A percentile compares a stretch with the other conserved stretches of the same genome.
phyloP scores from a whole-genome alignment of 2,113 vertebrate species.

The Eulemur rufifrons region DNA sequence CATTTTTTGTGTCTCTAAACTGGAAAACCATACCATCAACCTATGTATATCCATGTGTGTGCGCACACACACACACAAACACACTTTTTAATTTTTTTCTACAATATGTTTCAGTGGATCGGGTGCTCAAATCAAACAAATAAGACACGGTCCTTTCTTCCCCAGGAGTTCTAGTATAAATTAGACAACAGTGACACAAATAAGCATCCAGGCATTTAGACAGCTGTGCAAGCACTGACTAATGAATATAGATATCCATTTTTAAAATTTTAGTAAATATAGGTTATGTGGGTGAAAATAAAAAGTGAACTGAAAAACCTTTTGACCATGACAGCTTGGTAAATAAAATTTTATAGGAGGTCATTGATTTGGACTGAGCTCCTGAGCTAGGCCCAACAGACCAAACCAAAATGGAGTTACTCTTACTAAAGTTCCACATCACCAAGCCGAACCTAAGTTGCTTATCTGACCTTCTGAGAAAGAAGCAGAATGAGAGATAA shows the following conservation, averaged over 20 bases:
- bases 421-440: not conserved
- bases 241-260: not conserved
- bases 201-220: not conserved
- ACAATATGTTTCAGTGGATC: not conserved
- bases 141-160: not conserved
- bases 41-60: not conserved
- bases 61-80: not conserved
- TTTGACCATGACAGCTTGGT: not conserved
- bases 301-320: not conserved
- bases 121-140: not conserved
- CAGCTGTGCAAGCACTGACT: not conserved
- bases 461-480: not conserved
- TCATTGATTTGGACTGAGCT: not conserved
- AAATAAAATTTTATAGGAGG: not conserved
- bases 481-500: not conserved
- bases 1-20: not conserved
- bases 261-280: not conserved
- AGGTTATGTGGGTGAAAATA: not conserved
- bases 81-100: not conserved
- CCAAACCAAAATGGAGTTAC: not conserved
- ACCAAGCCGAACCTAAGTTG: not conserved
- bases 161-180: not conserved
- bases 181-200: conserved; percentile 1
- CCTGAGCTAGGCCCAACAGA: not conserved
- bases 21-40: not conserved